Conservation (phyloP, 2,797 vertebrate genomes). For the Cichlasoma orientale region DNA sequence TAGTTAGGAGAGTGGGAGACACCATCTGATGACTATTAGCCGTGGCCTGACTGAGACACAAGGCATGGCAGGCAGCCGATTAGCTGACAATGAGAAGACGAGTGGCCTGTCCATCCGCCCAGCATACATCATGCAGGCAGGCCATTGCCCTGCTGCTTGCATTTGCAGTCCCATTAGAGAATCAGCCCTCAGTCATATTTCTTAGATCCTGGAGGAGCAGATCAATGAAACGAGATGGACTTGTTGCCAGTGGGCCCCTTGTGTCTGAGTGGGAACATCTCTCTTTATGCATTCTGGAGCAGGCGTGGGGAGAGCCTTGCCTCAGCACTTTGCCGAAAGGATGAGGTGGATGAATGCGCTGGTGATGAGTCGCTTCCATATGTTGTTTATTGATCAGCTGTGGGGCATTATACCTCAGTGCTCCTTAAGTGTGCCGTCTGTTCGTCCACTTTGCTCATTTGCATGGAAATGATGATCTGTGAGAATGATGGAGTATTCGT, state of each 20-base stretch:
- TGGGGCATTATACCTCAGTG: conserved; percentile 27
- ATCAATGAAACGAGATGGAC: conserved; percentile 69
- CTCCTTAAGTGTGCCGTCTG: conserved; percentile 44
- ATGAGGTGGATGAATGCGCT: conserved; percentile 12
- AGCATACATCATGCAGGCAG: conserved; percentile 62
- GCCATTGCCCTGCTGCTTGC: conserved; percentile 40
- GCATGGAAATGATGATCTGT: conserved; percentile 48
- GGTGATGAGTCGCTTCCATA: conserved; percentile 67
- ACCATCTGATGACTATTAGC: conserved; percentile 43
- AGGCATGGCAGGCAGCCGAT: conserved; percentile 40
- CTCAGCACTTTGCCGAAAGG: conserved; percentile 57
- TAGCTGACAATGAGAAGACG: conserved; percentile 61
- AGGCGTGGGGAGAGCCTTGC: conserved; percentile 10
- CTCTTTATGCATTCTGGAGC: conserved; percentile 1
- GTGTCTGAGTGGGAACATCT: conserved; percentile 49
- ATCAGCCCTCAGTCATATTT: conserved; percentile 70
- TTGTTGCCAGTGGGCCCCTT: conserved; percentile 51
- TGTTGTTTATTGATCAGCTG: conserved; percentile 59
- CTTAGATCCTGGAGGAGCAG: conserved; percentile 44
- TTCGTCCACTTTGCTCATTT: conserved; percentile 36
- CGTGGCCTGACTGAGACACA: conserved; percentile 23
- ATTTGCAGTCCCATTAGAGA: conserved; percentile 70
- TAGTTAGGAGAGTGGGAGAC: conserved; percentile 5
- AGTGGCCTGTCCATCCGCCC: conserved; percentile 53
- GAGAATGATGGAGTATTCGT: conserved; percentile 4